phyloP scores from a whole-genome alignment of 2,113 vertebrate species.

The Dinomys branickii region DNA sequence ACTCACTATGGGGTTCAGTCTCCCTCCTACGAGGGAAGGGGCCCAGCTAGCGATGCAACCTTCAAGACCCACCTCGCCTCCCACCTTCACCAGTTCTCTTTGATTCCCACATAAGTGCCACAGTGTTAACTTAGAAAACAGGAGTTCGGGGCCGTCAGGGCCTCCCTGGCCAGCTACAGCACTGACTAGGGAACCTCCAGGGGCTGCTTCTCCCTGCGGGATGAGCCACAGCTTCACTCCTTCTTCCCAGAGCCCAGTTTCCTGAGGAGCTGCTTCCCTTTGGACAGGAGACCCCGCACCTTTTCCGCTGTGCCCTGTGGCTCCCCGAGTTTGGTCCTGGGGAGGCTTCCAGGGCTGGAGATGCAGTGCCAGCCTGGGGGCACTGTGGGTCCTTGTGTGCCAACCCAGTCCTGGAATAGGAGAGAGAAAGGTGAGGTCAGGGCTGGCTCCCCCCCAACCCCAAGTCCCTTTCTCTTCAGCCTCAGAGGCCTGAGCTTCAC shows the following conservation, averaged over 20 bases:
- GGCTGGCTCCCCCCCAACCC: background rate
- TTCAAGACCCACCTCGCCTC: background rate
- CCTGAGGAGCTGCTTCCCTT: conserved; percentile 93
- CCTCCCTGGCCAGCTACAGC: background rate
- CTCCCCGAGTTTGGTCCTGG: conserved; percentile 45
- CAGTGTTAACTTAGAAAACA: background rate
- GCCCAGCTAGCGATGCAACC: background rate
- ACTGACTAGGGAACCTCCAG: background rate
- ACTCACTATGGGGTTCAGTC: background rate
- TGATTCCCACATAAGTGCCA: background rate
- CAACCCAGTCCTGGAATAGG: conserved; percentile 56
- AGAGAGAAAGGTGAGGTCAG: conserved; percentile 46
- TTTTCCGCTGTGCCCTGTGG: conserved; percentile 87
- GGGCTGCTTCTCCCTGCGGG: conserved; percentile 15
- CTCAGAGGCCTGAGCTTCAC: background rate
- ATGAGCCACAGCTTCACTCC: conserved; percentile 80
- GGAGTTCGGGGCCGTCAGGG: background rate
- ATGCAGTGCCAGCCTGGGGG: conserved; percentile 12
- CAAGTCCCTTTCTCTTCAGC: background rate
- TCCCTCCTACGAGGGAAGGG: background rate
- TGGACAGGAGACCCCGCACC: conserved; percentile 93
- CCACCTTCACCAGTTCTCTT: background rate
- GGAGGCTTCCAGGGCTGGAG: conserved; percentile 48
- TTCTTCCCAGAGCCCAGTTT: conserved; percentile 94
- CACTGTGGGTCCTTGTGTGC: background rate